Conservation (phyloP, 2,113 vertebrate genomes). For the Panthera uncia region DNA sequence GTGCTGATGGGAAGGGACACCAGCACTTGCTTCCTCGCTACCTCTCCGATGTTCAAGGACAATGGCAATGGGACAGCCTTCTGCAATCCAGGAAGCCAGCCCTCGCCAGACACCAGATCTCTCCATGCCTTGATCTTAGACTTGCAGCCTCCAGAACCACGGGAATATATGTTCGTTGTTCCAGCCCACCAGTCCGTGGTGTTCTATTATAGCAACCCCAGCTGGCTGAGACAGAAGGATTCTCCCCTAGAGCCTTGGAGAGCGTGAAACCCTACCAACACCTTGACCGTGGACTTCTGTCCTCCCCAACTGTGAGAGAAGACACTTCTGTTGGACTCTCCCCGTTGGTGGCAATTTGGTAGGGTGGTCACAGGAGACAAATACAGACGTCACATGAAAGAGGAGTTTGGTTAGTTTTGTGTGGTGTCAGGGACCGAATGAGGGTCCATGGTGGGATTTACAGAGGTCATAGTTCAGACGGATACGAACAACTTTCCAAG, state of each 20-base stretch:
- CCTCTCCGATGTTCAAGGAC: neutral
- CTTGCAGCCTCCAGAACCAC: neutral
- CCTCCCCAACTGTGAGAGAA: neutral
- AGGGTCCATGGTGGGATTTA: neutral
- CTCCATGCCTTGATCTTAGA: neutral
- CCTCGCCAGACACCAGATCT: neutral
- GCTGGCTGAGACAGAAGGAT: neutral
- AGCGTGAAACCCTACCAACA: accelerated
- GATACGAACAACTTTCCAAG: neutral
- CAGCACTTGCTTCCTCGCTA: neutral
- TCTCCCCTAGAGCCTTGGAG: accelerated
- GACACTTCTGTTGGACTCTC: neutral
- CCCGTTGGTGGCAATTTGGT: neutral
- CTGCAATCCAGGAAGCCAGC: accelerated
- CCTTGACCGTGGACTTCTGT: neutral
- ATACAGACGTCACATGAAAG: neutral
- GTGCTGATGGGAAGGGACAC: neutral
- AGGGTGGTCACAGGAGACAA: neutral
- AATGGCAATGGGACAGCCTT: neutral
- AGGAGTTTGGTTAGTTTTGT: neutral
- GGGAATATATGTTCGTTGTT: neutral
- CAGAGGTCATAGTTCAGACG: accelerated
- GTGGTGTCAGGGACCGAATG: neutral
- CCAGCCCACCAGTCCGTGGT: neutral
- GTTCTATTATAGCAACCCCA: neutral